Evolutionary conservation across 2,888 invertebrate genomes (phyloP).

Genomic region (Bursaphelenchus okinawaensis): DNA sequence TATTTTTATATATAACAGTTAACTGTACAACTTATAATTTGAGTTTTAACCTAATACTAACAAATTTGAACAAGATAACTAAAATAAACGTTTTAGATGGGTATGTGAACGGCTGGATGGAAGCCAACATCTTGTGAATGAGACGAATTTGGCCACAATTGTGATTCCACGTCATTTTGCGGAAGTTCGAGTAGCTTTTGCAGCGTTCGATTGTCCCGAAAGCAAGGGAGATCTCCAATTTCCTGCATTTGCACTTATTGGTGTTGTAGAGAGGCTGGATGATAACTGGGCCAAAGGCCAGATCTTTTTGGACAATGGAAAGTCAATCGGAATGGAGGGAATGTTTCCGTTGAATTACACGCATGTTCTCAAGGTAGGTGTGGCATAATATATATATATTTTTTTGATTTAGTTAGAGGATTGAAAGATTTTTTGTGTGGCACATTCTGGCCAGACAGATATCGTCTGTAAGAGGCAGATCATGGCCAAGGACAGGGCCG

Average conservation of each 20-base stretch:
- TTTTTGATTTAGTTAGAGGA: neutral
- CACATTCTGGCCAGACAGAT: no score
- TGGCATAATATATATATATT: neutral
- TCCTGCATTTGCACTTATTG: slow-evolving; percentile 13
- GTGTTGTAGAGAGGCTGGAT: slow-evolving; percentile 21
- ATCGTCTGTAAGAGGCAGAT: no score
- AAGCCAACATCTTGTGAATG: neutral
- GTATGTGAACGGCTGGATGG: neutral
- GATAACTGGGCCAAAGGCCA: slow-evolving; percentile 12
- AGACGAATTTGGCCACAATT: neutral
- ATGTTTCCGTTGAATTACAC: slow-evolving; percentile 16
- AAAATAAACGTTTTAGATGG: neutral
- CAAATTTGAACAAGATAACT: no score
- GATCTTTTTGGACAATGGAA: slow-evolving; percentile 20
- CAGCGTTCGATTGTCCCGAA: slow-evolving; percentile 1
- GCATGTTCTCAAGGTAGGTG: slow-evolving; percentile 10
- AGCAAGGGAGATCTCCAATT: slow-evolving; percentile 7
- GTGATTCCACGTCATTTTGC: neutral
- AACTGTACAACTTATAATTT: no score
- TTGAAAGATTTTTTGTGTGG: no score
- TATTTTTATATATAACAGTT: no score
- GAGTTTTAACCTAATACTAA: no score
- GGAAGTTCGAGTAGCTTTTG: slow-evolving; percentile 2
- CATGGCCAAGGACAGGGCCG: no score
- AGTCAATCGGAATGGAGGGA: slow-evolving; percentile 14